phyloP scores from a whole-genome alignment of 2,797 vertebrate genomes.

The Enteromius radiatus region DNA sequence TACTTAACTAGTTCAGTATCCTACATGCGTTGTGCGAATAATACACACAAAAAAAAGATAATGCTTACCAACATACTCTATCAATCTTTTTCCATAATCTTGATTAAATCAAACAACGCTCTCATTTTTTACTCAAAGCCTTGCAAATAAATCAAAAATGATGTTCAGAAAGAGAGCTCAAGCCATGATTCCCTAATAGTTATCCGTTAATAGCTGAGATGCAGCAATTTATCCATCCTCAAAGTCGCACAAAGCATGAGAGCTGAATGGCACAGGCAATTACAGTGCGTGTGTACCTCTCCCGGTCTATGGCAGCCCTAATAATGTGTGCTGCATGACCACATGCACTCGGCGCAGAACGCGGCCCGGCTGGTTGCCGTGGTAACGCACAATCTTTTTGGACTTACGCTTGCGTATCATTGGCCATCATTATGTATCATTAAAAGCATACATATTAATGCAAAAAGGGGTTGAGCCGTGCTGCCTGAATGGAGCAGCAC shows the following conservation, averaged over 20 bases:
- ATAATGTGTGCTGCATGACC: constrained; percentile 90
- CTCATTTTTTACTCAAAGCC: constrained; percentile 66
- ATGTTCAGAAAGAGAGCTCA: constrained; percentile 81
- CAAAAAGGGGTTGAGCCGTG: constrained; percentile 78
- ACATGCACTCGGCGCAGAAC: constrained; percentile 87
- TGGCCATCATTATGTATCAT: constrained; percentile 98
- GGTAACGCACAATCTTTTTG: constrained; percentile 86
- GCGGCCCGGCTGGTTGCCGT: constrained; percentile 89
- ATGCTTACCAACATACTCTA: constrained; percentile 7
- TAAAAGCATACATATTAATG: constrained; percentile 98
- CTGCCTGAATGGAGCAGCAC: constrained; percentile 67
- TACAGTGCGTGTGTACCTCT: constrained; percentile 80
- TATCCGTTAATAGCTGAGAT: constrained; percentile 87
- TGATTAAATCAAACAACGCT: constrained; percentile 75
- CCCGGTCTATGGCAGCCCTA: constrained; percentile 93
- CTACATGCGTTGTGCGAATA: neutral
- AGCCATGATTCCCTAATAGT: constrained; percentile 86
- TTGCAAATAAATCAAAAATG: constrained; percentile 78
- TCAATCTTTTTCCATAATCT: constrained; percentile 80
- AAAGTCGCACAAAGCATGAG: constrained; percentile 91
- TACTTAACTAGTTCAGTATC: neutral
- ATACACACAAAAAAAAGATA: neutral
- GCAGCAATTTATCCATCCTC: constrained; percentile 97
- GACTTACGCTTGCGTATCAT: constrained; percentile 90
- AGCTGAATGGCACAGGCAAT: constrained; percentile 98